Evolutionary conservation across 2,113 vertebrate genomes (phyloP).

Genomic region (Blennius ocellaris): DNA sequence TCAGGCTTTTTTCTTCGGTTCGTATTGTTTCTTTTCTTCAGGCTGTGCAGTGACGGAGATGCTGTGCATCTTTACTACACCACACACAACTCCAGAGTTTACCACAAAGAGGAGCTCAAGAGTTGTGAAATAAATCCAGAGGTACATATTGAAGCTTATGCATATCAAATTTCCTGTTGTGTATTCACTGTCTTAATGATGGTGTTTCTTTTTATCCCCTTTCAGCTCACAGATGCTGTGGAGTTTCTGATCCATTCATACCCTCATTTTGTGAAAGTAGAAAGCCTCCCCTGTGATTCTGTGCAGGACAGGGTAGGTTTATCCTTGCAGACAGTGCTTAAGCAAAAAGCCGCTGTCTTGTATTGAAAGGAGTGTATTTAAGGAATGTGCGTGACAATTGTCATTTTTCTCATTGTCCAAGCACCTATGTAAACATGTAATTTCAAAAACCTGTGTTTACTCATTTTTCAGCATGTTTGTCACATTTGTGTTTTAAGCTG

Average conservation of each 20-base stretch:
- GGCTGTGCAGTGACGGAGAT: slow-evolving; percentile 90
- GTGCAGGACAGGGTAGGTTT: slow-evolving; percentile 85
- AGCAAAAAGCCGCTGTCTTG: too few species aligned
- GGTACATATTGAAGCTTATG: slow-evolving; percentile 57
- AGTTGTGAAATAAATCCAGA: slow-evolving; percentile 89
- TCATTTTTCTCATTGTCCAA: too few species aligned
- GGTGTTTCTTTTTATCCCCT: not conserved
- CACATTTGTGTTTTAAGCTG: not conserved
- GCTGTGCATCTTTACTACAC: slow-evolving; percentile 89
- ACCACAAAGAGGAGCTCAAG: slow-evolving; percentile 93
- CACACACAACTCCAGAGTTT: slow-evolving; percentile 92
- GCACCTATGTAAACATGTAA: not conserved
- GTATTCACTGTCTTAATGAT: not conserved
- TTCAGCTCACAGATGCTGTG: slow-evolving; percentile 87
- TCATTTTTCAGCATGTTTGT: not conserved
- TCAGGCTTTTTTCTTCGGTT: not conserved
- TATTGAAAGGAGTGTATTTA: too few species aligned
- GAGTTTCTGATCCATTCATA: slow-evolving; percentile 94
- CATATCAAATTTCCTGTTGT: not conserved
- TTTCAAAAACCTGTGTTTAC: not conserved
- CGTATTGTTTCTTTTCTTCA: slow-evolving; percentile 27
- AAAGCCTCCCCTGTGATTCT: slow-evolving; percentile 86
- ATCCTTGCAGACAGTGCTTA: not conserved
- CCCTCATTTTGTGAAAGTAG: slow-evolving; percentile 87
- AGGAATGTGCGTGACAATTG: too few species aligned